Base-by-base conservation (phyloP, 92 coral and sea anemone genomes). In the Zoanthus gigantus region DNA sequence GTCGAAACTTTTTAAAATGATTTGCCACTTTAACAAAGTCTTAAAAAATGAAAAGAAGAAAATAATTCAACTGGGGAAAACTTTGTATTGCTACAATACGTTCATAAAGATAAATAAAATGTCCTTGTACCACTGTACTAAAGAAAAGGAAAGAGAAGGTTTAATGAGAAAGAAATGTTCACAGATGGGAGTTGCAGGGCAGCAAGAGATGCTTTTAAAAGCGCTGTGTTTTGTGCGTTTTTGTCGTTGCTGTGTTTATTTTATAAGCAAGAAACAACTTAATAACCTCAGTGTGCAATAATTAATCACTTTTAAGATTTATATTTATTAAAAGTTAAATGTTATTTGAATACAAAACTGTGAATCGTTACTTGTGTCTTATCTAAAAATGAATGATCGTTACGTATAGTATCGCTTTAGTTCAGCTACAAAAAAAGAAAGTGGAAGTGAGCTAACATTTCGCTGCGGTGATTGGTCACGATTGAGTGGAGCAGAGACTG, bases 401-500 rank as follows among this genome's bases (percentile, higher is more conserved):
- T 63, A 63, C 29, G 30, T 63, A 46, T 65, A 66, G 76, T 10
- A 18, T 65, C 46, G 85, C 75, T n/a, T 81, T 81, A 65, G 80
- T 28, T 28, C 31, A 60, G 68, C 72, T 79, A 60, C 71, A 63
- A 42, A 15, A 37, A 44, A 79, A 79, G 29, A 81, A 34, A 65
- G 66, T 81, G 65, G 61, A 81, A 81, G 67, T 12, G 18, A 80
- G 85, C 85, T 81, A 81, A 81, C 85, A 66, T 81, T 81, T 81
- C 85, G 85, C 63, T 81, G 85, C 60, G 61, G 74, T 74, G 85
- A 81, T 45, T 81, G 85, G 63, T 81, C 85, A 53, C 85, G 85
- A 66, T 60, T 81, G 85, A 44, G 12, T 29, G 85, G 85, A 81
- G 85, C 85, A 81, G 85, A 81, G 85, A 81, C 85, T 63, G 85